Percentiles rank a stretch among this genome's conserved stretches.
These are phyloP conservation scores for Fragum sueziense DNA, from an alignment of 2,888 invertebrate genomes.

Conservation along the genomic window DNA sequence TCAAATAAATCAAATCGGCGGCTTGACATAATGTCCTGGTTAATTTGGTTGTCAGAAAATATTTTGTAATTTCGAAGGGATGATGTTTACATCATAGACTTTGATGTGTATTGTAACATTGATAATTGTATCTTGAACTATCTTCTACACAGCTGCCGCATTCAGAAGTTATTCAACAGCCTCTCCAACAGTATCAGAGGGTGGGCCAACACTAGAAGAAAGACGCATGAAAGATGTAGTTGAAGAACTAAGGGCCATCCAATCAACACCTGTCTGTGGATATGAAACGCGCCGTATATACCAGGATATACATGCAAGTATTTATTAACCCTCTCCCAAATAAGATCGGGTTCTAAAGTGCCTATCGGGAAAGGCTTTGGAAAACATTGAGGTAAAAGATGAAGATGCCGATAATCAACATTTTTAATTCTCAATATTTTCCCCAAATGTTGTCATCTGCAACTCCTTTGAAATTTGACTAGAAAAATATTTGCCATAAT, in stretches of 20 bases:
- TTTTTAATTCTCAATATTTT: too few species aligned
- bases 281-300: conserved; percentile 8
- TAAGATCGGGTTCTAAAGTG: neutral
- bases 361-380: too few species aligned
- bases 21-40: too few species aligned
- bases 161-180: neutral
- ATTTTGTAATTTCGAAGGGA: neutral
- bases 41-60: too few species aligned
- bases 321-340: too few species aligned
- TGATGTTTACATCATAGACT: neutral
- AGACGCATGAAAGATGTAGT: neutral
- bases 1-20: too few species aligned
- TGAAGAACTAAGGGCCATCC: neutral
- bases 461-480: too few species aligned
- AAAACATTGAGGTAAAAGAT: too few species aligned
- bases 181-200: neutral
- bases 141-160: neutral
- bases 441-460: too few species aligned
- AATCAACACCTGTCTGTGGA: conserved; percentile 3
- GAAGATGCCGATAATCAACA: too few species aligned
- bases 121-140: neutral
- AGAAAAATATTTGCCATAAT: too few species aligned
- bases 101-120: neutral
- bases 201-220: neutral
- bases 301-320: conserved; percentile 4